These are phyloP conservation scores for Danio albolineatus DNA, from an alignment of 2,797 vertebrate species.

Conservation along the genomic window DNA sequence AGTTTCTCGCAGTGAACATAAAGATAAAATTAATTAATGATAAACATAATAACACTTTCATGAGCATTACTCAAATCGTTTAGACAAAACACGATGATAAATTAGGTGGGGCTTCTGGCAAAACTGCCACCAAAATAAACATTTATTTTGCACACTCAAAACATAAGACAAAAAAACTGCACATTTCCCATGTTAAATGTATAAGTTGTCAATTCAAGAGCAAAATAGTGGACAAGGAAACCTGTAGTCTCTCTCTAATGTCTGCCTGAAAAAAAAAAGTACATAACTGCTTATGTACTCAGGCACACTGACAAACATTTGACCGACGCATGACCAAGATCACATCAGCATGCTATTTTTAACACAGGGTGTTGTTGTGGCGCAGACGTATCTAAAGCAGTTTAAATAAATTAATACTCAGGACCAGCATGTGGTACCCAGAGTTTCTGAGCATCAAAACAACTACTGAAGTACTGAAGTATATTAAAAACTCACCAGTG, in stretches of 20 bases:
- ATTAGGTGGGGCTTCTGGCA: no score
- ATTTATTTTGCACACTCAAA: background rate
- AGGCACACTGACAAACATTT: background rate
- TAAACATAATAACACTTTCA: background rate
- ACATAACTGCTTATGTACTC: background rate
- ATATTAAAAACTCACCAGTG: conserved; percentile 82
- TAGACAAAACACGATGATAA: background rate
- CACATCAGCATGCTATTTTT: background rate
- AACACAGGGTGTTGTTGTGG: background rate
- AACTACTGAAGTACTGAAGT: background rate
- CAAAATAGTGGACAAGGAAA: no score
- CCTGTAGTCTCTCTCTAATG: no score
- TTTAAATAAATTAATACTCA: conserved; percentile 13
- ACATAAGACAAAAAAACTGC: background rate
- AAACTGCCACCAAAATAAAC: no score
- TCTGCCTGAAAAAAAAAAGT: background rate
- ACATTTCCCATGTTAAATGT: background rate
- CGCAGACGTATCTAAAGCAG: background rate
- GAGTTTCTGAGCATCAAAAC: background rate
- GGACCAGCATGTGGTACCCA: no score
- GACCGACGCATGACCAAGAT: background rate
- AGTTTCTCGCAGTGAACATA: background rate
- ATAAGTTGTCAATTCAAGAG: background rate
- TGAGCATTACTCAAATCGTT: background rate
- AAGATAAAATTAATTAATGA: background rate